Percentiles rank a stretch among this genome's conserved stretches.
These are phyloP conservation scores for Archaeoteleia sp. DNA, from an alignment of 2,888 invertebrate genomes.

Conservation along the genomic window DNA sequence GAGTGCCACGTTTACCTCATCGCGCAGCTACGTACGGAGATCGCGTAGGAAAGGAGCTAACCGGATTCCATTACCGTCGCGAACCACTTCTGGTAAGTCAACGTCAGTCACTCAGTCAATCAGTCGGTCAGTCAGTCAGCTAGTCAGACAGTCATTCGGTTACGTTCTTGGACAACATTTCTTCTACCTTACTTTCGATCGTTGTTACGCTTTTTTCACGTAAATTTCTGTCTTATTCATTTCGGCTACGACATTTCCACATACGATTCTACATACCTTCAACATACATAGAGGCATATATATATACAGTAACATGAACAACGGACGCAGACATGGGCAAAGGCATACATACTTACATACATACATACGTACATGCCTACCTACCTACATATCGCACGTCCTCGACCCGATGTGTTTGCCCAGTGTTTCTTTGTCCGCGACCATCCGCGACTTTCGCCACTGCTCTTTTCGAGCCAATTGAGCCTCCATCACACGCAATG, in stretches of 20 bases:
- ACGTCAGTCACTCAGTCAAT: conserved; percentile 44
- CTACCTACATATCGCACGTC: conserved; percentile 48
- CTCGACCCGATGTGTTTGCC: conserved; percentile 51
- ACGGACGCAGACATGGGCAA: conserved; percentile 7
- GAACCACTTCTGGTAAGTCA: conserved; percentile 86
- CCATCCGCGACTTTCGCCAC: conserved; percentile 42
- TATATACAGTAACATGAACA: not conserved
- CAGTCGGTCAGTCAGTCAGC: conserved; percentile 20
- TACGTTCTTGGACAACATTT: conserved; percentile 1
- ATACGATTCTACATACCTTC: too few relatives aligned
- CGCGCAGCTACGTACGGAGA: conserved; percentile 93
- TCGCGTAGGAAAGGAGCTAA: conserved; percentile 94
- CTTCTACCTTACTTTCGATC: conserved; percentile 1
- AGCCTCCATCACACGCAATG: conserved; percentile 5
- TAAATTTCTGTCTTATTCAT: too few relatives aligned
- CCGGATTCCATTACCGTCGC: conserved; percentile 87
- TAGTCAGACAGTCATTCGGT: not conserved
- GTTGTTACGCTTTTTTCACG: too few relatives aligned
- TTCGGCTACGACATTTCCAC: too few relatives aligned
- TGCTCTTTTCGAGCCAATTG: conserved; percentile 19
- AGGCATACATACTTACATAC: conserved; percentile 14
- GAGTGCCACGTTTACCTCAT: conserved; percentile 95
- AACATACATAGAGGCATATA: too few relatives aligned
- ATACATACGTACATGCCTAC: conserved; percentile 23
- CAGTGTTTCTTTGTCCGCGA: conserved; percentile 48